Percentiles rank a stretch among this genome's conserved stretches.
These are phyloP conservation scores for Azorinus chamasolen DNA, from an alignment of 2,888 invertebrate genomes.

Conservation along the genomic window DNA sequence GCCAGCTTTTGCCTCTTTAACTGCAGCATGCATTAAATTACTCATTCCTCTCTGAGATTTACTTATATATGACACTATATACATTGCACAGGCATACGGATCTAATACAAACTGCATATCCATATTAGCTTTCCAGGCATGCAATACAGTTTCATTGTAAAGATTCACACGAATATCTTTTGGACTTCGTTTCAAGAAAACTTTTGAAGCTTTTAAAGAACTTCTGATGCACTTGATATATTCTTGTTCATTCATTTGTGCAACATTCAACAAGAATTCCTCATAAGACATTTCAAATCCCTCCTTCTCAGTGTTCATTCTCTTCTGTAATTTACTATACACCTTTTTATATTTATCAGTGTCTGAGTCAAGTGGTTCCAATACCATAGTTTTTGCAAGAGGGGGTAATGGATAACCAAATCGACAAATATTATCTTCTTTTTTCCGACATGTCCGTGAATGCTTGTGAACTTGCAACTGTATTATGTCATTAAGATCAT, in stretches of 20 bases:
- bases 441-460: conserved; percentile 28
- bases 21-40: conserved; percentile 55
- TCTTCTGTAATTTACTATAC: background rate
- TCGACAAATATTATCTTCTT: conserved; percentile 12
- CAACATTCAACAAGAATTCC: conserved; percentile 25
- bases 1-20: conserved; percentile 71
- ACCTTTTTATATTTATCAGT: conserved; percentile 5
- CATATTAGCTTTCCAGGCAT: conserved; percentile 80
- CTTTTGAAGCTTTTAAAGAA: conserved; percentile 34
- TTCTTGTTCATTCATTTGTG: conserved; percentile 31
- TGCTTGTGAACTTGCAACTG: conserved; percentile 19
- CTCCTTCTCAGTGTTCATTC: too few relatives aligned
- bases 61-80: conserved; percentile 69
- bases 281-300: conserved; percentile 29
- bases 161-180: conserved; percentile 68
- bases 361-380: conserved; percentile 10
- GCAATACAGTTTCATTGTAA: conserved; percentile 70
- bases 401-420: conserved; percentile 18
- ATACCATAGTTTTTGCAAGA: background rate
- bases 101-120: conserved; percentile 84
- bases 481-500: background rate
- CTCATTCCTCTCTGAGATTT: conserved; percentile 53
- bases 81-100: conserved; percentile 80
- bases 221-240: conserved; percentile 45
- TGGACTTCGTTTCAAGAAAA: conserved; percentile 59